Evolutionary conservation across 1,140 invertebrate genomes (phyloP).

Genomic region (Uloborus diversus): DNA sequence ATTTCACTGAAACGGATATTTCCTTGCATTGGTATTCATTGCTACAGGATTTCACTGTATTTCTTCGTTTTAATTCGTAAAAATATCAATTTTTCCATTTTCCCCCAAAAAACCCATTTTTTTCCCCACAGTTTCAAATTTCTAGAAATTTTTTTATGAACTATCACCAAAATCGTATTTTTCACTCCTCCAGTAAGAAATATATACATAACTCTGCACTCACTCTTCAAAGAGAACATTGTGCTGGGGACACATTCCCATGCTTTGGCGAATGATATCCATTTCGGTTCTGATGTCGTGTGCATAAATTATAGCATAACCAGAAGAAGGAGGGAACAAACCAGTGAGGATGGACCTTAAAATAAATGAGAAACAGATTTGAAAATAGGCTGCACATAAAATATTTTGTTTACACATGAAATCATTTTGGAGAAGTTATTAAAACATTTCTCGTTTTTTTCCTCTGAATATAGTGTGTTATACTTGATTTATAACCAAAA

Average conservation of each 20-base stretch:
- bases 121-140: no score
- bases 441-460: not conserved
- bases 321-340: constrained; percentile 73
- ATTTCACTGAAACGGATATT: no score
- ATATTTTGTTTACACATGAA: not conserved
- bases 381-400: not conserved
- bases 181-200: no score
- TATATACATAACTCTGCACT: no score
- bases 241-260: constrained; percentile 77
- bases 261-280: constrained; percentile 73
- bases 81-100: no score
- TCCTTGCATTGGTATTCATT: no score
- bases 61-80: no score
- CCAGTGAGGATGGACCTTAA: constrained; percentile 75
- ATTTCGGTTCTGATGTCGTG: constrained; percentile 72
- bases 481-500: not conserved
- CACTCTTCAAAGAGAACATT: constrained; percentile 70
- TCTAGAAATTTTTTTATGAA: no score
- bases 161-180: no score
- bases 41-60: no score
- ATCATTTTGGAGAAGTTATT: not conserved
- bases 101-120: no score
- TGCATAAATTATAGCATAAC: constrained; percentile 75
- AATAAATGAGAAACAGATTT: constrained; percentile 61
- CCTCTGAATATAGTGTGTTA: not conserved